phyloP scores from a whole-genome alignment of 2,113 vertebrate genomes.

The Mastomys natalensis region DNA sequence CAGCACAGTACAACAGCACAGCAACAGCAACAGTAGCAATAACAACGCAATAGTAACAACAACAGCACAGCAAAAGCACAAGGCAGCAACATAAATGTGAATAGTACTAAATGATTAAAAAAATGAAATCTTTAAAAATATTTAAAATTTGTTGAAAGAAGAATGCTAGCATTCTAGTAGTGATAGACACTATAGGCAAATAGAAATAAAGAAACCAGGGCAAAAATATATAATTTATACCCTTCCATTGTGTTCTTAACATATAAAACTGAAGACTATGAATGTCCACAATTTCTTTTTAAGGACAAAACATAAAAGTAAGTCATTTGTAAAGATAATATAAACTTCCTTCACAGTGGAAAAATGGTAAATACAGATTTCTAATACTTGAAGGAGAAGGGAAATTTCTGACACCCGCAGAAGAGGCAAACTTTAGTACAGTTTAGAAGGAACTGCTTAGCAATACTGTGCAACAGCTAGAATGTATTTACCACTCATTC shows the following conservation, averaged over 20 bases:
- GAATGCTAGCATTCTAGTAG: neutral
- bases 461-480: neutral
- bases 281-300: neutral
- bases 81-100: neutral
- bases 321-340: neutral
- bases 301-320: neutral
- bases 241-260: conserved; percentile 27
- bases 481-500: neutral
- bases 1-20: too few species aligned
- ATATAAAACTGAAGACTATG: neutral
- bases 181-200: neutral
- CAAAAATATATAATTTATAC: neutral
- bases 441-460: neutral
- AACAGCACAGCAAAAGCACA: too few species aligned
- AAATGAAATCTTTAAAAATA: neutral
- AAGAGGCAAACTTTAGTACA: neutral
- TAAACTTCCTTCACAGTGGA: neutral
- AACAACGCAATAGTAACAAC: too few species aligned
- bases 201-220: neutral
- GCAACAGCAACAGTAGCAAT: too few species aligned
- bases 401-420: neutral
- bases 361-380: neutral
- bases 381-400: neutral
- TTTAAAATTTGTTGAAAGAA: neutral
- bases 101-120: neutral